phyloP scores from a whole-genome alignment of 2,113 vertebrate genomes.

The Columbina picui region DNA sequence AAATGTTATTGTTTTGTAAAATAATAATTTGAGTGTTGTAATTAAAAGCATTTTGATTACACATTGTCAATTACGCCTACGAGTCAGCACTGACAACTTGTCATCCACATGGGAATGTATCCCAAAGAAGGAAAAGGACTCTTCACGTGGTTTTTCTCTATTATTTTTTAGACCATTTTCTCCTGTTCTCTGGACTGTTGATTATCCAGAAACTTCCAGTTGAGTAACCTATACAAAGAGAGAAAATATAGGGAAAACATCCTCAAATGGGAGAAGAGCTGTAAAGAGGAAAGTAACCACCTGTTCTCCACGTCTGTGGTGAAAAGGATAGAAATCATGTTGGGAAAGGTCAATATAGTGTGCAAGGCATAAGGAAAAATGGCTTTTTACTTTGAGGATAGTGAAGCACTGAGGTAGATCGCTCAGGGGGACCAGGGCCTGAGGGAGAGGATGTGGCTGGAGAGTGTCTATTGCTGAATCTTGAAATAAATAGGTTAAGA shows the following conservation, averaged over 20 bases:
- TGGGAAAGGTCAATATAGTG: neutral
- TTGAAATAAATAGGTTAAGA: neutral
- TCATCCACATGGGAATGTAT: neutral
- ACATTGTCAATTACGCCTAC: conserved; percentile 45
- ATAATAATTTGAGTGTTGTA: conserved; percentile 2
- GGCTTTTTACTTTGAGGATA: neutral
- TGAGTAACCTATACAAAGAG: neutral
- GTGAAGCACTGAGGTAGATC: neutral
- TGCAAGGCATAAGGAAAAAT: neutral
- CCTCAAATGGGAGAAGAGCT: neutral
- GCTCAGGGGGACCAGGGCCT: neutral
- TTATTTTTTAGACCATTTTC: neutral
- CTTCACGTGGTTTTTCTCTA: neutral
- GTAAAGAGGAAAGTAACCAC: neutral
- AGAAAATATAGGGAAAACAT: neutral
- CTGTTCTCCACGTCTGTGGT: neutral
- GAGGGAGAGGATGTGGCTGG: neutral
- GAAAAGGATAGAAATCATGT: neutral
- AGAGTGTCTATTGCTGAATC: neutral
- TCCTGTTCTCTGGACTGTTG: neutral
- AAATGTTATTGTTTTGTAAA: conserved; percentile 65
- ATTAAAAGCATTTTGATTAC: conserved; percentile 56
- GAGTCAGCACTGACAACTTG: neutral
- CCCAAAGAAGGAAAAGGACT: neutral
- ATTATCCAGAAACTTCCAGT: neutral